Base-by-base conservation (phyloP, 2,113 vertebrate genomes). In the Hydrolagus affinis region DNA sequence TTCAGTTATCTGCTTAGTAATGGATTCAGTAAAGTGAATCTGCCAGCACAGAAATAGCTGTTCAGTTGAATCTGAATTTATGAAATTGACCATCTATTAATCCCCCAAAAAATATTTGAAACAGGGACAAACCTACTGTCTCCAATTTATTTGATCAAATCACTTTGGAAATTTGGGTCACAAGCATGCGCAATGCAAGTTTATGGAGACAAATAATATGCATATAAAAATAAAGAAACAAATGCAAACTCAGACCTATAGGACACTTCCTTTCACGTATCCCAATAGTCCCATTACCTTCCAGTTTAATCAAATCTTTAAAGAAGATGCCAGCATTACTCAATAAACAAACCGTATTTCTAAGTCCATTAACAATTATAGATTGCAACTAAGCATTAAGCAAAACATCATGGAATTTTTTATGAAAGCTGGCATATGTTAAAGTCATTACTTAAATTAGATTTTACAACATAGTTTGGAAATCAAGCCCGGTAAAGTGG, bases 81-180 rank as follows among this genome's bases (percentile, higher is more conserved):
- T 83, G 25, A 30, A 83, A 17, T 30, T 66, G 14, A 68, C 60
- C 78, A 83, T 25, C 64, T 66, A 68, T 83, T 23, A 68, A 83
- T 25, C 44, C 44, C 44, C 19, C 19, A 56, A 60, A 68, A 83
- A 28, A 19, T 17, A 66, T 83, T 83, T 83, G 78, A 25, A 66
- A 32, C 60, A 83, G 78, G 78, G 60, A 64, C 78, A 83, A 83
- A 62, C 60, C 62, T 83, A 66, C 78, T 83, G 78, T 83, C 78
- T 83, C 78, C 78, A 83, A 17, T 83, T 66, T 83, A 83, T 66
- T 83, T 66, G 25, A 83, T 83, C 66, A 32, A 64, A 66, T 83
- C 60, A 66, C 25, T 62, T 32, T 66, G 59, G 66, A 68, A 66
- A 83, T 66, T 83, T 83, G 66, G 78, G 60, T 83, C 30, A 17